These are phyloP conservation scores for Drosophila kohkoa DNA, from an alignment of 1,140 invertebrate genomes.

Conservation along the genomic window DNA sequence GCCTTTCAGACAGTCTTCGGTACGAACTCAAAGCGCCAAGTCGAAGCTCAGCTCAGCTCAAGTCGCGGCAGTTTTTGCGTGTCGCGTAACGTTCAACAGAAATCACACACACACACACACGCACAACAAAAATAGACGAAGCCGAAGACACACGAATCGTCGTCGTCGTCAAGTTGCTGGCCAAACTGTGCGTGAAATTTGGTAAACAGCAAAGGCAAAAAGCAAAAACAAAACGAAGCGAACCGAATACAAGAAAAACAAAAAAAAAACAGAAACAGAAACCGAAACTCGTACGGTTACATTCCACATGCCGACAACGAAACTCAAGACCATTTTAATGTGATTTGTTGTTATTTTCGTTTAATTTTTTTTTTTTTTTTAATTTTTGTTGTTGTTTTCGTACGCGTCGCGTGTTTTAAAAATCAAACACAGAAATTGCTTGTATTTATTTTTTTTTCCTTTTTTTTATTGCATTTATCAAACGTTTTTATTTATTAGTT, in stretches of 20 bases:
- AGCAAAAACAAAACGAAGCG: constrained; percentile 4
- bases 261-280: constrained; percentile 28
- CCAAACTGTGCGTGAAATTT: constrained; percentile 78
- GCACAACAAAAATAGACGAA: constrained; percentile 13
- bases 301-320: constrained; percentile 32
- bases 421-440: constrained; percentile 17
- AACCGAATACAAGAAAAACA: constrained; percentile 1
- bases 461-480: constrained; percentile 32
- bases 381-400: constrained; percentile 25
- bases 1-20: constrained; percentile 62
- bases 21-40: constrained; percentile 61
- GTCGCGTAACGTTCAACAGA: neutral
- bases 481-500: constrained; percentile 20
- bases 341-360: constrained; percentile 32
- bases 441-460: constrained; percentile 14
- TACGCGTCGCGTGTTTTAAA: constrained; percentile 24
- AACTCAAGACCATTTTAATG: constrained; percentile 39
- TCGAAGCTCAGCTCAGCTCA: constrained; percentile 30
- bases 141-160: constrained; percentile 34
- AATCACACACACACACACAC: neutral
- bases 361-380: constrained; percentile 19
- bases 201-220: constrained; percentile 57
- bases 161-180: constrained; percentile 30
- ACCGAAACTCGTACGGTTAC: constrained; percentile 39
- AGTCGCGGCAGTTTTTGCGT: constrained; percentile 9